Base-by-base conservation (phyloP, 2,888 invertebrate genomes). In the Drosophila diplacantha region DNA sequence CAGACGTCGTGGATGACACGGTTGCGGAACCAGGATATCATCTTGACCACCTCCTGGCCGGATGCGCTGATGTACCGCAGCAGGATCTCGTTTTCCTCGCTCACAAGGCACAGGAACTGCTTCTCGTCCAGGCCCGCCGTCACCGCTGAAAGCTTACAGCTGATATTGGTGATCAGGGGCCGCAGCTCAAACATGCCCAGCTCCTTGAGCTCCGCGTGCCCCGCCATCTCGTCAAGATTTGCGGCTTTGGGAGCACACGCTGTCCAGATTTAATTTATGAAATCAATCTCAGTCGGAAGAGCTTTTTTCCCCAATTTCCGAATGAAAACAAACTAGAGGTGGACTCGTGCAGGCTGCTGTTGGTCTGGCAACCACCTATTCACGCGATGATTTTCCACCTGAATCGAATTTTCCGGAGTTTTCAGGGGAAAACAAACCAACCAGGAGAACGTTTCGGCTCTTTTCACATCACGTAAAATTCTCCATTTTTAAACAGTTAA, bases 1-100 rank as follows among this genome's bases (percentile, higher is more conserved):
- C 95, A 95, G 86, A 95, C 90, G 83, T 92, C 92, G 85, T 92
- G 91, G 60, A 93, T 91, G 14, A 87, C 85, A 46, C 88, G 85
- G 43, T 85, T 81, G 50, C 84, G 82, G 69, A 89, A 89, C 88
- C 88, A 89, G 34, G 86, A 84, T 55, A 89, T 81, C 69, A 87
- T 74, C 73, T 88, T 89, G 32, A 88, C 74, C 51, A 87, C 84
- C 69, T 87, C 85, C 71, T 85, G 84, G 11, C 85, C 86, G 8
- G 72, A 69, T 38, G 85, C 81, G 54, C 83, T 85, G 47, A 85
- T 85, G 64, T 87, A 88, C 24, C 88, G 86, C 56, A 89, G 53
- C 29, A 88, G 81, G 69, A 89, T 86, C 51, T 88, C 88, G 75
- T 89, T 88, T 61, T 87, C 86, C 46, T 86, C 86, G 12, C 87